These are phyloP conservation scores for Chymomyza costata DNA, from an alignment of 1,140 invertebrate genomes.

Conservation along the genomic window DNA sequence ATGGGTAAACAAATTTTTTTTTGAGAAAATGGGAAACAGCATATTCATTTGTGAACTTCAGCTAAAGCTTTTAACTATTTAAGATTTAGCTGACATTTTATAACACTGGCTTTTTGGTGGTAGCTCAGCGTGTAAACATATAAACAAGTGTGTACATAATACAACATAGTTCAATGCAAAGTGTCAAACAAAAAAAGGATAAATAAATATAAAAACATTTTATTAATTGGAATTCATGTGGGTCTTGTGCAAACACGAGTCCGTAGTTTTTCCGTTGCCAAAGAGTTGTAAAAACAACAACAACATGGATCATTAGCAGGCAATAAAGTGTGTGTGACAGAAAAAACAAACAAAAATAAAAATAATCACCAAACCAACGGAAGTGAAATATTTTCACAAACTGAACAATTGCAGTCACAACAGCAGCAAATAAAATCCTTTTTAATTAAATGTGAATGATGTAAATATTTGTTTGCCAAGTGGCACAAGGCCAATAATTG, in stretches of 20 bases:
- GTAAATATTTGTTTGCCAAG: constrained; percentile 46
- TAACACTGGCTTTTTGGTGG: too few relatives aligned
- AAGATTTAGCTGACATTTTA: too few relatives aligned
- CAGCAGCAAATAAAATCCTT: constrained; percentile 33
- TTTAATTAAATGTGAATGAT: constrained; percentile 25
- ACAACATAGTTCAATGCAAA: too few relatives aligned
- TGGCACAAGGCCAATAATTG: constrained; percentile 40
- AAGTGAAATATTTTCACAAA: constrained; percentile 5
- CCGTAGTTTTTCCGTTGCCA: too few relatives aligned
- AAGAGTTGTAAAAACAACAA: constrained; percentile 22
- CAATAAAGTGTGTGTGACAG: constrained; percentile 35
- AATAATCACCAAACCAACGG: constrained; percentile 2
- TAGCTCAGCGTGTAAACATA: too few relatives aligned
- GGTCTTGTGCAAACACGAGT: too few relatives aligned
- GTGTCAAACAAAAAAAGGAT: constrained; percentile 30
- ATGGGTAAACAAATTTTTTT: too few relatives aligned
- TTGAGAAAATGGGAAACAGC: too few relatives aligned
- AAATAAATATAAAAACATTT: too few relatives aligned
- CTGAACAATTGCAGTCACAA: background rate
- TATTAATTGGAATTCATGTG: constrained; percentile 36
- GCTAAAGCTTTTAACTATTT: too few relatives aligned
- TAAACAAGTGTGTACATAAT: too few relatives aligned
- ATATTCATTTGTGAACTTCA: too few relatives aligned
- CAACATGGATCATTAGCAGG: constrained; percentile 41
- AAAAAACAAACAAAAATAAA: constrained; percentile 6